Evolutionary conservation across 2,888 invertebrate genomes (phyloP), one percentile per base, ranked within the genome.

Genomic region (Dexiosoma caninum): DNA sequence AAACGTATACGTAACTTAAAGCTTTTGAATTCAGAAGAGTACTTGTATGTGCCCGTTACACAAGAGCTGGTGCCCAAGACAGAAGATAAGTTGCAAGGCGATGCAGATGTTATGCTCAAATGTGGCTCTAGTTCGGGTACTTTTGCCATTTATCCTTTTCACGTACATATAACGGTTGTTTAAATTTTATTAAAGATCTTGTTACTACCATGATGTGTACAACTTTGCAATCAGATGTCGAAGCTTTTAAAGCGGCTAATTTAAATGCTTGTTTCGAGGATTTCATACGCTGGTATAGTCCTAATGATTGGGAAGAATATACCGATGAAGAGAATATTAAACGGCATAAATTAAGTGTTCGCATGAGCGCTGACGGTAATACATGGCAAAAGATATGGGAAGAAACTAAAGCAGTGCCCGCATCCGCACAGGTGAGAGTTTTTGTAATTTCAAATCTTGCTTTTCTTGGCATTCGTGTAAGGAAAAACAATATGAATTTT

Each of bases 211-310:
- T 99, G 93, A 98, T 99, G 95, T 89, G 97, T 88, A 97, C 98
- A 0, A 96, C 97, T 0, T 91, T 99, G 12, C 92, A 96, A 1
- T 98, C 98, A 0, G 99, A 99, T 87, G 98, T 99, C 98, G 97
- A 98, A 89, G 96, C 98, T 0, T 99, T 99, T 90, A 99, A 99
- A 92, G 98, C 99, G 1, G 99, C 99, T 3, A 99, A 99, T 92
- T 98, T 98, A 0, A 95, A 95, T 4, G 94, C 95, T 8, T 92
- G 94, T 70, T 91, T 99, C 59, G 98, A 96, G 87, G 99, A 99
- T 89, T 99, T 99, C 88, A 97, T 99, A 76, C 93, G 96, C 57
- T 99, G 99, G 99, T 98, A 98, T 89, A 99, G 98, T 1, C 99
- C 99, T 0, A 92, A 98, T 14, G 99, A 99, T 89, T 98, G 97